phyloP scores from a whole-genome alignment of 2,888 invertebrate species.

The Tolmerus cingulatus region DNA sequence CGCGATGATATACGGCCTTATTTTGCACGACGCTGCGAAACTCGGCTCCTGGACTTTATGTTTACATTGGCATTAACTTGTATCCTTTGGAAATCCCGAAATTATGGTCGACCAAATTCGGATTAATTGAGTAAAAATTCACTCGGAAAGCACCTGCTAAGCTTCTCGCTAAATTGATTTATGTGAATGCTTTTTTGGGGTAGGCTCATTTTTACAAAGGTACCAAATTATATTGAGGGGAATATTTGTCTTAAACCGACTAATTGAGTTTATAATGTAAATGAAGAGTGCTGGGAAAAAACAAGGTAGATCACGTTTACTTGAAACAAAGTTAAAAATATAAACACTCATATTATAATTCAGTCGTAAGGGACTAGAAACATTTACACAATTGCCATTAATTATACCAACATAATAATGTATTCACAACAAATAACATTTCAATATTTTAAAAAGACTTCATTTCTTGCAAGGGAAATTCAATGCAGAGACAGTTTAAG shows the following conservation, averaged over 20 bases:
- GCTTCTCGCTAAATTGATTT: conserved; percentile 59
- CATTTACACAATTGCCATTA: too few species aligned
- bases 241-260: neutral
- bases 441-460: too few species aligned
- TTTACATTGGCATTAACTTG: conserved; percentile 46
- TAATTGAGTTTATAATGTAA: too few species aligned
- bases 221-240: neutral
- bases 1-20: conserved; percentile 51
- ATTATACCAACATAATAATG: too few species aligned
- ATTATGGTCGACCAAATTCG: conserved; percentile 52
- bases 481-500: too few species aligned
- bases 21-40: neutral
- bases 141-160: conserved; percentile 54
- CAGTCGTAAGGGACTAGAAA: too few species aligned
- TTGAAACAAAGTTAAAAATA: too few species aligned
- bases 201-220: neutral
- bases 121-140: conserved; percentile 54
- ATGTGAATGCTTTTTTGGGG: conserved; percentile 40
- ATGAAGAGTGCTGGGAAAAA: too few species aligned
- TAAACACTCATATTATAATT: too few species aligned
- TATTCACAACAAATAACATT: too few species aligned
- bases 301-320: too few species aligned
- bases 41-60: conserved; percentile 5
- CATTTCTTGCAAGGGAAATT: too few species aligned
- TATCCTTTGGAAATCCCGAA: conserved; percentile 47